Percentiles rank a stretch among this genome's conserved stretches.
phyloP scores from a whole-genome alignment of 1,140 invertebrate genomes.

The Meloidogyne exigua region DNA sequence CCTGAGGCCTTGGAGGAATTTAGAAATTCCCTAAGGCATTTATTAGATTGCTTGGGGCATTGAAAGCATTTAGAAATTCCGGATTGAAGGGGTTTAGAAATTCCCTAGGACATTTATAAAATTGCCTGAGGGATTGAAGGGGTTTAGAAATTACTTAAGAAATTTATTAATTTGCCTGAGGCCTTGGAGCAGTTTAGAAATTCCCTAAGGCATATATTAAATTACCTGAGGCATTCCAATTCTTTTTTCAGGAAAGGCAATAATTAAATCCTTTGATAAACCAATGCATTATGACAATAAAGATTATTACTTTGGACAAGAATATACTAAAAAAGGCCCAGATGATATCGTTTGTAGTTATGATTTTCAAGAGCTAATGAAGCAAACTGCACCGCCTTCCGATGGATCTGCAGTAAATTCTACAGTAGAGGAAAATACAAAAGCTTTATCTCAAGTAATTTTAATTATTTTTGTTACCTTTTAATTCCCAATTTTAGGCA shows the following conservation, averaged over 20 bases:
- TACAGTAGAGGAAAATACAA: slow-evolving; percentile 11
- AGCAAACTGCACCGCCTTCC: slow-evolving; percentile 8
- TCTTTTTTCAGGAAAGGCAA: slow-evolving; percentile 24
- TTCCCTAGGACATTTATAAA: neutral
- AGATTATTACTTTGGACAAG: slow-evolving; percentile 37
- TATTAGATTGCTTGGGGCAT: neutral
- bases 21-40: too few relatives aligned
- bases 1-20: neutral
- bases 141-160: too few relatives aligned
- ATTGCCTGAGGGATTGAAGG: neutral
- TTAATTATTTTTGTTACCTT: neutral
- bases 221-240: neutral
- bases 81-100: too few relatives aligned
- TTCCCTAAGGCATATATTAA: neutral
- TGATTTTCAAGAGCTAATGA: slow-evolving; percentile 2
- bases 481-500: slow-evolving; percentile 32
- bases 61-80: too few relatives aligned
- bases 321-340: slow-evolving; percentile 29
- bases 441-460: slow-evolving; percentile 31
- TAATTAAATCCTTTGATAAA: slow-evolving; percentile 24
- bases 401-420: slow-evolving; percentile 2
- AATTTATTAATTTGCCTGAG: neutral
- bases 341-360: slow-evolving; percentile 8
- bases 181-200: too few relatives aligned
- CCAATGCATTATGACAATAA: slow-evolving; percentile 37